Evolutionary conservation across 2,888 invertebrate species (phyloP).

Genomic region (Lottia gigantea): DNA sequence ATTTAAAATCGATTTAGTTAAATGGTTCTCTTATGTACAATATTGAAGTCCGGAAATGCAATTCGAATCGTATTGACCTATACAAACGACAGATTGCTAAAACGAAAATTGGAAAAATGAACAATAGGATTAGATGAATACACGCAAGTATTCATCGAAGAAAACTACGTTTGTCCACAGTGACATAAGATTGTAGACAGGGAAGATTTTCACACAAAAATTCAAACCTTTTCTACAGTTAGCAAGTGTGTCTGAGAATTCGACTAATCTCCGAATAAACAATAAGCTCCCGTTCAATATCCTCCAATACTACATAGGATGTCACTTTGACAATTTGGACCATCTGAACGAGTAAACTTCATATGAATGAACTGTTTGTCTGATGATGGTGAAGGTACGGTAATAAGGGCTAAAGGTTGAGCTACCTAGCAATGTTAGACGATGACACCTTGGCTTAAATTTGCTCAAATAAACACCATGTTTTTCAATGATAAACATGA

Average conservation of each 20-base stretch:
- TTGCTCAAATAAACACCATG: not conserved
- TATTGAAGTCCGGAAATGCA: too few relatives aligned
- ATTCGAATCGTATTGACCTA: too few relatives aligned
- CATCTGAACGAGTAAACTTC: not conserved
- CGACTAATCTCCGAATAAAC: not conserved
- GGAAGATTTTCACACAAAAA: not conserved
- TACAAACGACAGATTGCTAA: not conserved
- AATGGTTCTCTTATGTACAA: too few relatives aligned
- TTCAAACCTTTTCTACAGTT: conserved; percentile 5
- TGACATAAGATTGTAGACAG: too few relatives aligned
- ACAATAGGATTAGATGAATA: too few relatives aligned
- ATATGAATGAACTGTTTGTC: conserved; percentile 1
- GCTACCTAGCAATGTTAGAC: not conserved
- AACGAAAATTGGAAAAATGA: not conserved
- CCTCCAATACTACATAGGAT: not conserved
- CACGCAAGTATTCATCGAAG: too few relatives aligned
- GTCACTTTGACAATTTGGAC: not conserved
- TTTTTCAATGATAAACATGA: not conserved
- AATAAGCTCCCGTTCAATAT: not conserved
- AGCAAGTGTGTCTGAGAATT: not conserved
- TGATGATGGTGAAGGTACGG: not conserved
- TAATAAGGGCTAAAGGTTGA: not conserved
- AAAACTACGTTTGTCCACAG: too few relatives aligned
- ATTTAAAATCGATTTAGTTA: too few relatives aligned
- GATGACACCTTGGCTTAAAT: not conserved